A percentile compares a stretch with the other conserved stretches of the same genome.
Evolutionary conservation across 2,888 invertebrate species (phyloP).

Genomic region (Antheraea assamensis): DNA sequence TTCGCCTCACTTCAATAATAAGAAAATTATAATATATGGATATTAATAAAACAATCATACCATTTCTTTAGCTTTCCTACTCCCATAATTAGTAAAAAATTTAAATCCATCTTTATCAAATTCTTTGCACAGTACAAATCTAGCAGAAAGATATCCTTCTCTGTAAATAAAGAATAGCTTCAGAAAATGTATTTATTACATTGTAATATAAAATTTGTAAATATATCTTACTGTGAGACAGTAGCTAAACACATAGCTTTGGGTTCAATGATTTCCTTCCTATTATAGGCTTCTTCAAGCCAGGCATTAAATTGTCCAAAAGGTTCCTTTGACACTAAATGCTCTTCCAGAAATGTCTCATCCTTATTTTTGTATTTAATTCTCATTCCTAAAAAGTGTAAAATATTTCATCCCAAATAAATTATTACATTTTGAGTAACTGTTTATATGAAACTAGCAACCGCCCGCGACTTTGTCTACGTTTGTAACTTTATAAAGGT

Average conservation of each 20-base stretch:
- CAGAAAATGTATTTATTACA: too few species aligned
- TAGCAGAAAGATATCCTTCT: constrained; percentile 91
- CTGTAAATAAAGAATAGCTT: constrained; percentile 77
- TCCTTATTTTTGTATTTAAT: constrained; percentile 87
- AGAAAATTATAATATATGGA: too few species aligned
- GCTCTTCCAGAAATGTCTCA: constrained; percentile 89
- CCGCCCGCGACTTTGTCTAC: too few species aligned
- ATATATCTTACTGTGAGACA: constrained; percentile 86
- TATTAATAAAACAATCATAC: constrained; percentile 65
- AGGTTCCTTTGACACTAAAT: constrained; percentile 91
- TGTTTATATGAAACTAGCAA: too few species aligned
- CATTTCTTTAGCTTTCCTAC: constrained; percentile 95
- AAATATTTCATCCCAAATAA: too few species aligned
- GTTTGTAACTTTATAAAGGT: too few species aligned
- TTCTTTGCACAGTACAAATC: constrained; percentile 95
- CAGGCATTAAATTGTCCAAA: constrained; percentile 91
- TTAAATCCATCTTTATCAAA: constrained; percentile 93
- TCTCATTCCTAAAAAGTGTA: constrained; percentile 84
- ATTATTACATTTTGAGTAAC: too few species aligned
- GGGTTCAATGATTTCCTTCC: constrained; percentile 90
- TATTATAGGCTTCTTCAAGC: constrained; percentile 90
- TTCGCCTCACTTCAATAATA: too few species aligned
- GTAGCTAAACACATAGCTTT: constrained; percentile 97
- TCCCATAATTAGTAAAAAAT: constrained; percentile 97
- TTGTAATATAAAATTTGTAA: too few species aligned